These are phyloP conservation scores for Chionis minor DNA, from an alignment of 2,113 vertebrate species.

Conservation along the genomic window DNA sequence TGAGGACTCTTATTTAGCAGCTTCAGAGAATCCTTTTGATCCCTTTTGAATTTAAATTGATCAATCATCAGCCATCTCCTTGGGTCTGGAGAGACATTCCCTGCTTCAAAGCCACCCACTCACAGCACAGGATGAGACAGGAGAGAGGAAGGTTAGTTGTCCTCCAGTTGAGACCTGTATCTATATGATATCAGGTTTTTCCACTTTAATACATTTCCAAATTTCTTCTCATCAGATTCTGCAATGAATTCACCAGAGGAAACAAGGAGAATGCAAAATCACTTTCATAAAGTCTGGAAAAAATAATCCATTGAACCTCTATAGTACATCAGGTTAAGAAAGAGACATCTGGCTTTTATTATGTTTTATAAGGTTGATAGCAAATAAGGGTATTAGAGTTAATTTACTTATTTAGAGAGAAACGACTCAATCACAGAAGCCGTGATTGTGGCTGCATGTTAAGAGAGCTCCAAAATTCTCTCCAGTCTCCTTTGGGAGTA, in stretches of 20 bases:
- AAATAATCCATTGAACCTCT: constrained; percentile 13
- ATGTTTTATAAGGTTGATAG: constrained; percentile 84
- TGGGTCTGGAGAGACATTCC: background rate
- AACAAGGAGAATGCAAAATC: background rate
- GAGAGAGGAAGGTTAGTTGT: background rate
- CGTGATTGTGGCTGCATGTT: constrained; percentile 82
- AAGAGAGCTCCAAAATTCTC: constrained; percentile 71
- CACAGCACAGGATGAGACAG: background rate
- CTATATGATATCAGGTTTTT: background rate
- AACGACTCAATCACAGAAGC: constrained; percentile 85
- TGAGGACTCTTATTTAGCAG: background rate
- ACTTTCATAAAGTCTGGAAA: constrained; percentile 12
- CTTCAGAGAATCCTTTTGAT: background rate
- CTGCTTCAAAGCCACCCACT: background rate
- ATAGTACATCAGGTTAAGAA: constrained; percentile 51
- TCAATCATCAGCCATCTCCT: background rate
- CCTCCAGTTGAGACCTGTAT: background rate
- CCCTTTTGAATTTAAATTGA: background rate
- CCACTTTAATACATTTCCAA: background rate
- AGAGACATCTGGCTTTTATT: constrained; percentile 91
- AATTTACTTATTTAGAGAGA: constrained; percentile 91
- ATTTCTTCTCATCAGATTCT: background rate
- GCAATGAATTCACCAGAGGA: background rate
- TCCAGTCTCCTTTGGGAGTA: constrained; percentile 60
- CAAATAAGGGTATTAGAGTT: constrained; percentile 93